phyloP scores from a whole-genome alignment of 2,797 vertebrate genomes.

The Gila robusta region DNA sequence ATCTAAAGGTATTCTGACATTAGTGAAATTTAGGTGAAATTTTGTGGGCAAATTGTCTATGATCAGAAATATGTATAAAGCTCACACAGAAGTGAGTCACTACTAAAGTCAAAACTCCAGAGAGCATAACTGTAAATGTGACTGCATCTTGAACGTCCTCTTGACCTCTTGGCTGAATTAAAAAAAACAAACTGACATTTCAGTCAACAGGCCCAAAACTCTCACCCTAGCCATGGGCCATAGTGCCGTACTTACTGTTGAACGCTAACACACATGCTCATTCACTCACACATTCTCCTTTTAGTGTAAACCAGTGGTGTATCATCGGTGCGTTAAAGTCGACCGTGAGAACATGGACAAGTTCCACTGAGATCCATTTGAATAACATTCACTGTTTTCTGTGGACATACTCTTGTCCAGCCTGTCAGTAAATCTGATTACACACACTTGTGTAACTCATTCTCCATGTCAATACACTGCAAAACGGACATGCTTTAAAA shows the following conservation, averaged over 20 bases:
- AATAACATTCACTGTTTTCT: conserved; percentile 8
- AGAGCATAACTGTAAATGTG: not conserved
- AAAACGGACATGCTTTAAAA: conserved; percentile 39
- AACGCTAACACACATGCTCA: not conserved
- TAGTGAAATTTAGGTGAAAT: not conserved
- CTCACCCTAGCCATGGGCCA: not conserved
- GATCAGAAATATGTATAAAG: not conserved
- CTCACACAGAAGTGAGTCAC: not conserved
- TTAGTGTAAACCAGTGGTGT: conserved; percentile 1
- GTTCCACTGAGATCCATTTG: not conserved
- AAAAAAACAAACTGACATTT: not conserved
- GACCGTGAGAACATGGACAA: not conserved
- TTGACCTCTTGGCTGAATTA: not conserved
- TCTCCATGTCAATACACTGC: conserved; percentile 31
- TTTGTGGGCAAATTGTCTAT: not conserved
- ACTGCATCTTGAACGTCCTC: not conserved
- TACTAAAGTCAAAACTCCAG: not conserved
- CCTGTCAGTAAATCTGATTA: conserved; percentile 25
- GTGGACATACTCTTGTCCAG: conserved; percentile 26
- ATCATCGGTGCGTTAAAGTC: not conserved
- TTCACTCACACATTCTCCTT: not conserved
- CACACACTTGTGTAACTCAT: conserved; percentile 37
- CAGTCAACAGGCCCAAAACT: not conserved
- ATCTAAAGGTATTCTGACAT: not conserved
- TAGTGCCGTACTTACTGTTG: not conserved